A percentile compares a stretch with the other conserved stretches of the same genome.
Conservation (phyloP, 2,888 invertebrate genomes). For the Pasiphila rectangulata region DNA sequence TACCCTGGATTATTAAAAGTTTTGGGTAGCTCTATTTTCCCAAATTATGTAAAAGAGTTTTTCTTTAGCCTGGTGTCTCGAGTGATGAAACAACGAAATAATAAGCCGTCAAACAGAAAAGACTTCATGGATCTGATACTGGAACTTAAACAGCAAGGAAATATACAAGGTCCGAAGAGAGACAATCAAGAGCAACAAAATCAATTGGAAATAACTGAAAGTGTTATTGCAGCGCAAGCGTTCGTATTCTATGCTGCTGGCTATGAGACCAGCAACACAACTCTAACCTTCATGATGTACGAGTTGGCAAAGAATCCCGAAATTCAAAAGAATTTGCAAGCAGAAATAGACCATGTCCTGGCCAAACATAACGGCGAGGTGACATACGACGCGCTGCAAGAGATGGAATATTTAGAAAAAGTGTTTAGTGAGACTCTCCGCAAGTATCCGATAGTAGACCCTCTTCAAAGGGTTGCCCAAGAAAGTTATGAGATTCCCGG, state of each 20-base stretch:
- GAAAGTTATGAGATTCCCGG: slow-evolving; percentile 55
- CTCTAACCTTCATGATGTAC: slow-evolving; percentile 54
- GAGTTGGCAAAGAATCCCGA: slow-evolving; percentile 55
- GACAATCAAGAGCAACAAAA: slow-evolving; percentile 23
- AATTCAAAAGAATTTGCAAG: slow-evolving; percentile 53
- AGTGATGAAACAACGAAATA: slow-evolving; percentile 44
- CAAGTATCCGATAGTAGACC: slow-evolving; percentile 63
- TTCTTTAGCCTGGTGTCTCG: slow-evolving; percentile 41
- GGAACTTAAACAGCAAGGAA: slow-evolving; percentile 42
- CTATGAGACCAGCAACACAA: slow-evolving; percentile 66
- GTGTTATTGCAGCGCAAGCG: slow-evolving; percentile 57
- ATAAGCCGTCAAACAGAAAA: slow-evolving; percentile 31
- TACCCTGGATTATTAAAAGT: slow-evolving; percentile 45
- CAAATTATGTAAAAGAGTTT: slow-evolving; percentile 34
- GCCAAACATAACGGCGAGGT: slow-evolving; percentile 47
- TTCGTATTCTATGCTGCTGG: slow-evolving; percentile 68
- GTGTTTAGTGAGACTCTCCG: slow-evolving; percentile 63
- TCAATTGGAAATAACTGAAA: slow-evolving; percentile 44
- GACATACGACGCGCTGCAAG: slow-evolving; percentile 55
- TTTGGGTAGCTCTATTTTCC: slow-evolving; percentile 42
- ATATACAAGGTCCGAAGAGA: slow-evolving; percentile 34
- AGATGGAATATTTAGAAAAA: slow-evolving; percentile 60
- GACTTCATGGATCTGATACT: slow-evolving; percentile 20
- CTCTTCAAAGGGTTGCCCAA: slow-evolving; percentile 52
- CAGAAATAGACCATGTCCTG: slow-evolving; percentile 50